A percentile compares a stretch with the other conserved stretches of the same genome.
phyloP scores from a whole-genome alignment of 2,797 vertebrate species.

The Spheniscus humboldti region DNA sequence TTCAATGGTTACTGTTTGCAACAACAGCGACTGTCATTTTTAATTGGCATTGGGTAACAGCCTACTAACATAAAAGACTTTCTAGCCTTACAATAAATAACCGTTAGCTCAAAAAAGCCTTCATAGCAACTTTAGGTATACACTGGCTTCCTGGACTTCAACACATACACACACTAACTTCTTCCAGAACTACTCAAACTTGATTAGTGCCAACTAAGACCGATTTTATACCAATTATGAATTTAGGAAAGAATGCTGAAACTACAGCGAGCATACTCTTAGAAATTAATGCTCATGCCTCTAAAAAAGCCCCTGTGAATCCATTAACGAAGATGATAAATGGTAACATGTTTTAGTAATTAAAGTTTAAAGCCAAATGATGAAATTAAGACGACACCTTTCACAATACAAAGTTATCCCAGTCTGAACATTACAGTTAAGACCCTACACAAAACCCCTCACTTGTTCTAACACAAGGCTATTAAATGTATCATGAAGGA shows the following conservation, averaged over 20 bases:
- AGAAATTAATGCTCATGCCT: neutral
- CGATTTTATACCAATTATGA: neutral
- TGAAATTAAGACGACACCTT: neutral
- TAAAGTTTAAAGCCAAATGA: neutral
- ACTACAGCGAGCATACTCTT: neutral
- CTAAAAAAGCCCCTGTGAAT: neutral
- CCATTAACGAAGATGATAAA: neutral
- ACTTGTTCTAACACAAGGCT: neutral
- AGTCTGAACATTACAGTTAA: neutral
- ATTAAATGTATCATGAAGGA: neutral
- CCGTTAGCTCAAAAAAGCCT: neutral
- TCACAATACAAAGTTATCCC: neutral
- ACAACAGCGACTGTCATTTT: neutral
- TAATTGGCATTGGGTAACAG: neutral
- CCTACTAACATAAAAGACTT: neutral
- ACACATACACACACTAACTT: neutral
- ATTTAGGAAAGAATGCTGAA: neutral
- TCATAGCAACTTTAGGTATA: neutral
- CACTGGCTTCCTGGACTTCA: neutral
- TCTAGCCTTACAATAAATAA: neutral
- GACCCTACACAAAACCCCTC: neutral
- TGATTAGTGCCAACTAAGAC: neutral
- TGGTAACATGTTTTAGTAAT: neutral
- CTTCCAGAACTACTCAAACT: neutral
- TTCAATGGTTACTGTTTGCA: constrained; percentile 2